Evolutionary conservation across 2,113 vertebrate species (phyloP).

Genomic region (Anhinga anhinga): DNA sequence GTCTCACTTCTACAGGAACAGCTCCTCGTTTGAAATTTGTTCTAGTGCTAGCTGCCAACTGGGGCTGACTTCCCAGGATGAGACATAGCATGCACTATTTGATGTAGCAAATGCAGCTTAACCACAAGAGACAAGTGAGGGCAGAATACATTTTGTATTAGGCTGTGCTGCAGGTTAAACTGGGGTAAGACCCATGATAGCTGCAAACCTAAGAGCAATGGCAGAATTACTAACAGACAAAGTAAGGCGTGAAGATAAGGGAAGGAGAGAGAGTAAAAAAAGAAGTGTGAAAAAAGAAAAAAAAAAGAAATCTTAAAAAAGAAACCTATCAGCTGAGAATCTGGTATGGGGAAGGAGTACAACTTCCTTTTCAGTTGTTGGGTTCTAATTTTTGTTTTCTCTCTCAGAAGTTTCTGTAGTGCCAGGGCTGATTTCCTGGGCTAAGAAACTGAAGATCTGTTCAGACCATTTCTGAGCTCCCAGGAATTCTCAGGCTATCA

Average conservation of each 20-base stretch:
- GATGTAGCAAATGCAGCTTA: neutral
- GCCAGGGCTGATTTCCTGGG: neutral
- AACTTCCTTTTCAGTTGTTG: constrained; percentile 21
- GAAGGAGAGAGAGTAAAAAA: neutral
- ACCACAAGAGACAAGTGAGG: neutral
- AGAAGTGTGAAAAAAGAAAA: neutral
- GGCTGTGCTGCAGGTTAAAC: neutral
- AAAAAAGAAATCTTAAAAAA: neutral
- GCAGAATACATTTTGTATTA: neutral
- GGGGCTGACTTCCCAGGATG: neutral
- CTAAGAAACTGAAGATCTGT: neutral
- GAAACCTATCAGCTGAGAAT: neutral
- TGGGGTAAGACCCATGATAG: neutral
- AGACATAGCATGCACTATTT: neutral
- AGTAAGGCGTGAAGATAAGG: neutral
- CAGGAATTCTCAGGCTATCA: neutral
- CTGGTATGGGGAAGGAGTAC: neutral
- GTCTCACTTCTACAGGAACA: neutral
- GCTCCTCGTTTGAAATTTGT: neutral
- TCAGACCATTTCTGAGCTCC: neutral
- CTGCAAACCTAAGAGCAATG: neutral
- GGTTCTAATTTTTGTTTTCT: constrained; percentile 9
- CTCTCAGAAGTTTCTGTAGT: neutral
- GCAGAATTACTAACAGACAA: neutral
- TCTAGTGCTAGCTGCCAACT: neutral